Percentiles rank a stretch among this genome's conserved stretches.
phyloP scores from a whole-genome alignment of 2,888 invertebrate genomes.

The Trachelus stipa region DNA sequence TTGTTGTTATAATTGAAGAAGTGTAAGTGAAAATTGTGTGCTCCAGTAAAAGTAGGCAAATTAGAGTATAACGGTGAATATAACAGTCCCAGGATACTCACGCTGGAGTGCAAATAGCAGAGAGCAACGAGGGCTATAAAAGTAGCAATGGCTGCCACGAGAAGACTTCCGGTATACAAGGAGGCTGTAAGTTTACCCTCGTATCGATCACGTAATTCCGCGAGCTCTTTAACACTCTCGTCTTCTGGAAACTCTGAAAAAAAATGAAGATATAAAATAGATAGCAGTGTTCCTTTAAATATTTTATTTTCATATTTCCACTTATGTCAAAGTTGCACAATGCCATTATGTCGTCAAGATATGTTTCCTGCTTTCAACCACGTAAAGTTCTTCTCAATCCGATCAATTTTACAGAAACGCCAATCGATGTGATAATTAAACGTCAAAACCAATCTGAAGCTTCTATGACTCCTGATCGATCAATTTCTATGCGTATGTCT shows the following conservation, averaged over 20 bases:
- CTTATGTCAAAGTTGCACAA: background rate
- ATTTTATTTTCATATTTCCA: background rate
- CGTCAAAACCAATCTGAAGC: background rate
- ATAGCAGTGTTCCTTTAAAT: background rate
- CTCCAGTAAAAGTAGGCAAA: background rate
- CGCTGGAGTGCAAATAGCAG: slow-evolving; percentile 71
- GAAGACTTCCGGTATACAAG: slow-evolving; percentile 79
- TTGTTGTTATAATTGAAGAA: background rate
- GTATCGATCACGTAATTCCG: slow-evolving; percentile 59
- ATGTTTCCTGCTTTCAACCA: background rate
- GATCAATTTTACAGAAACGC: background rate
- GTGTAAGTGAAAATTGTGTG: background rate
- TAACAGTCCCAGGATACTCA: slow-evolving; percentile 61
- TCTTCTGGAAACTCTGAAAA: slow-evolving; percentile 26
- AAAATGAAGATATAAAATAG: background rate
- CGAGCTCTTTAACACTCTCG: slow-evolving; percentile 53
- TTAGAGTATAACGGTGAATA: background rate
- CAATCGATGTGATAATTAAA: background rate
- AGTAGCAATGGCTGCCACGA: slow-evolving; percentile 75
- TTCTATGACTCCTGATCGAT: background rate
- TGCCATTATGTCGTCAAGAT: background rate
- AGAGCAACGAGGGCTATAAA: slow-evolving; percentile 73
- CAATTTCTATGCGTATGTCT: background rate
- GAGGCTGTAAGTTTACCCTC: slow-evolving; percentile 75
- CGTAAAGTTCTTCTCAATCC: background rate